A percentile compares a stretch with the other conserved stretches of the same genome.
Evolutionary conservation across 1,140 invertebrate genomes (phyloP).

Genomic region (Pseudomyrmex pallidus): DNA sequence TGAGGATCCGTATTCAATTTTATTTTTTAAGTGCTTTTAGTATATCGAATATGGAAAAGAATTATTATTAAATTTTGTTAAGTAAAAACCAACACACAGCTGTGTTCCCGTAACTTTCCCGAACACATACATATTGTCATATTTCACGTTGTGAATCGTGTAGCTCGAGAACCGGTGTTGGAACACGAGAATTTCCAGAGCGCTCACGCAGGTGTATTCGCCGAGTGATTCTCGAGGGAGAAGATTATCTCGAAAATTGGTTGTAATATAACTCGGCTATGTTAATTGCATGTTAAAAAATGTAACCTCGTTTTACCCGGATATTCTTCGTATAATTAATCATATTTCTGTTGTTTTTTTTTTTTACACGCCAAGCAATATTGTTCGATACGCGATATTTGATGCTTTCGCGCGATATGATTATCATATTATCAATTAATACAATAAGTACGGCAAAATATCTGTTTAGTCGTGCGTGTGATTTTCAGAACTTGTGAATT

Average conservation of each 20-base stretch:
- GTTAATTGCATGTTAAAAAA: slow-evolving; percentile 55
- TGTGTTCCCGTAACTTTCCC: slow-evolving; percentile 32
- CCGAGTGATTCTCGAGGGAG: slow-evolving; percentile 49
- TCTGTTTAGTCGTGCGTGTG: too few species aligned
- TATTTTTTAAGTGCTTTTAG: not conserved
- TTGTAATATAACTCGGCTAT: slow-evolving; percentile 51
- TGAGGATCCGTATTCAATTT: slow-evolving; percentile 14
- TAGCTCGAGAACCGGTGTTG: slow-evolving; percentile 31
- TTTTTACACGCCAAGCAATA: too few species aligned
- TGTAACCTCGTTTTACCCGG: slow-evolving; percentile 15
- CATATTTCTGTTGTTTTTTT: not conserved
- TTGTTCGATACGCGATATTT: too few species aligned
- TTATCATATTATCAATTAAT: too few species aligned
- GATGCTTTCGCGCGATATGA: too few species aligned
- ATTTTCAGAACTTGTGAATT: too few species aligned
- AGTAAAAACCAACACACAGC: slow-evolving; percentile 15
- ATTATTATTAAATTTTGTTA: slow-evolving; percentile 4
- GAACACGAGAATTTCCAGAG: slow-evolving; percentile 54
- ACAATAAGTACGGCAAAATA: not conserved
- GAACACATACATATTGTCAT: slow-evolving; percentile 6
- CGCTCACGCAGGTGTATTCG: slow-evolving; percentile 41
- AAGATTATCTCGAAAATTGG: slow-evolving; percentile 60
- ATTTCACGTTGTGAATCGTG: slow-evolving; percentile 46
- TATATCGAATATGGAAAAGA: not conserved
- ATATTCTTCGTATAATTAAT: slow-evolving; percentile 12